Percentiles rank a stretch among this genome's conserved stretches.
These are phyloP conservation scores for Oxyura jamaicensis DNA, from an alignment of 2,113 vertebrate genomes.

Conservation along the genomic window DNA sequence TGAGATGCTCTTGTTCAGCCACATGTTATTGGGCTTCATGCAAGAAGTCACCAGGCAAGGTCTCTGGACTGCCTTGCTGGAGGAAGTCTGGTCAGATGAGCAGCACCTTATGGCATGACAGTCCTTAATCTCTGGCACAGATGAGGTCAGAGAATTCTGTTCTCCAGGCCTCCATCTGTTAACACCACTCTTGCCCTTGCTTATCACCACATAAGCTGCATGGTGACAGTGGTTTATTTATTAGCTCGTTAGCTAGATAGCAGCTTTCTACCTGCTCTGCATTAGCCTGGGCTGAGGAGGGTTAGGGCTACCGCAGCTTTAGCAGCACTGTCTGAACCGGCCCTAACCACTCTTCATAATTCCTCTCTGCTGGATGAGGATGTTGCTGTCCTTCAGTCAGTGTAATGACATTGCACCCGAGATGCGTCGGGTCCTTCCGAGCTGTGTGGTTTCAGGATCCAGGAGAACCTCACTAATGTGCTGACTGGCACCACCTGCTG, in stretches of 20 bases:
- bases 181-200: neutral
- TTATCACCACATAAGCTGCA: neutral
- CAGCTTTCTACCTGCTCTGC: neutral
- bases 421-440: neutral
- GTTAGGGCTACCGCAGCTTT: neutral
- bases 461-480: conserved; percentile 64
- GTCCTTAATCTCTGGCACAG: neutral
- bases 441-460: neutral
- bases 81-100: neutral
- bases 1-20: conserved; percentile 57
- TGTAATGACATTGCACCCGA: neutral
- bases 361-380: neutral
- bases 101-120: neutral
- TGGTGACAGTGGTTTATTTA: neutral
- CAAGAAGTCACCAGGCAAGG: conserved; percentile 33
- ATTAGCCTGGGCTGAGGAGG: neutral
- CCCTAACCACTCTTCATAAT: conserved; percentile 24
- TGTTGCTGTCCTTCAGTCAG: neutral
- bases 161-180: neutral
- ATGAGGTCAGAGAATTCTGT: neutral
- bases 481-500: neutral
- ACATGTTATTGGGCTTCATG: conserved; percentile 37
- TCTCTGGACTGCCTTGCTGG: neutral
- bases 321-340: conserved; percentile 62
- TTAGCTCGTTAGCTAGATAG: neutral